Evolutionary conservation across 1,140 invertebrate genomes (phyloP).

Genomic region (Drosophila repleta): DNA sequence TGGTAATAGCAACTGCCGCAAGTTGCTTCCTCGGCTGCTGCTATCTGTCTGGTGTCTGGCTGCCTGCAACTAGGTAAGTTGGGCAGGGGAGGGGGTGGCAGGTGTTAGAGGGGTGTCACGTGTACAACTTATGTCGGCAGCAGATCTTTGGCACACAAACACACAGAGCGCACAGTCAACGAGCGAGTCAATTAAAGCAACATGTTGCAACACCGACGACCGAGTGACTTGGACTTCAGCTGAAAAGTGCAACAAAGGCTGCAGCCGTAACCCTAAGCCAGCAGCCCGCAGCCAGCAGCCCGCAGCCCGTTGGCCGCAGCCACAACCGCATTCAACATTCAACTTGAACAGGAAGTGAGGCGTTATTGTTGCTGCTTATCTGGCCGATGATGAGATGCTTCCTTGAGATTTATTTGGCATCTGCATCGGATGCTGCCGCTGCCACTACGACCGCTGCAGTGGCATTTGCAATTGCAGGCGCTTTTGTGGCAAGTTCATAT

Average conservation of each 20-base stretch:
- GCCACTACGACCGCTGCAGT: background rate
- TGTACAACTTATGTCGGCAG: constrained; percentile 33
- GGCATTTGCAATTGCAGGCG: constrained; percentile 37
- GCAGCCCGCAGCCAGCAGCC: background rate
- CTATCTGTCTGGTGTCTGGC: background rate
- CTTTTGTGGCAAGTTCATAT: constrained; percentile 47
- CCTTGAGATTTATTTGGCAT: constrained; percentile 82
- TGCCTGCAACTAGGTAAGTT: constrained; percentile 24
- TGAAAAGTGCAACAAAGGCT: constrained; percentile 18
- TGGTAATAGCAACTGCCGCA: constrained; percentile 45
- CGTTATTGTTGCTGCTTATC: constrained; percentile 76
- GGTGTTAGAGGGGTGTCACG: background rate
- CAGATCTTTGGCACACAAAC: constrained; percentile 70
- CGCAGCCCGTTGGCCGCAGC: constrained; percentile 9
- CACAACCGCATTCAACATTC: constrained; percentile 55
- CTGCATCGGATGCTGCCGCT: constrained; percentile 46
- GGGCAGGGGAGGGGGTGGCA: background rate
- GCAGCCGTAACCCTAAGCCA: constrained; percentile 31
- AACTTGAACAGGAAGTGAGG: constrained; percentile 75
- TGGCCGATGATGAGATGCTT: constrained; percentile 64
- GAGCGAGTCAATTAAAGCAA: constrained; percentile 69
- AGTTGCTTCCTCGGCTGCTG: constrained; percentile 60
- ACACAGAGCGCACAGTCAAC: constrained; percentile 46
- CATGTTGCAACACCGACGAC: constrained; percentile 72
- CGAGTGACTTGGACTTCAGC: constrained; percentile 70